phyloP scores from a whole-genome alignment of 2,888 invertebrate genomes.

The Caenorhabditis afra region DNA sequence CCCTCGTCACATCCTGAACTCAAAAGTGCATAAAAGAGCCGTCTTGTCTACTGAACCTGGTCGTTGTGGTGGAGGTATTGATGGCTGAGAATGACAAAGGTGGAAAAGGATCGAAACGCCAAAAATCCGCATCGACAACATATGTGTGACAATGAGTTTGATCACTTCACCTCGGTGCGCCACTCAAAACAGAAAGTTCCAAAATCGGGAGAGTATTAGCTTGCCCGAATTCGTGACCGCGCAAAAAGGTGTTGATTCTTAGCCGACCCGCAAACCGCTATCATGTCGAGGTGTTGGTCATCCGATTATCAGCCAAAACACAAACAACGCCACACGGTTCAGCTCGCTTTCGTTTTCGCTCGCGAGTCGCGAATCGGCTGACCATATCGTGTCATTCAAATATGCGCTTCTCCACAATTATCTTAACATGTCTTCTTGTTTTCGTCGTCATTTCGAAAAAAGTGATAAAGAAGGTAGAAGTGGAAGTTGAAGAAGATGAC shows the following conservation, averaged over 20 bases:
- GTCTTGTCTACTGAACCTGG: constrained; percentile 68
- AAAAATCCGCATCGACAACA: constrained; percentile 23
- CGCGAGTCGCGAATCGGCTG: background rate
- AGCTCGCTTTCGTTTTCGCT: background rate
- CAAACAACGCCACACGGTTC: constrained; percentile 38
- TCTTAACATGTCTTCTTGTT: constrained; percentile 38
- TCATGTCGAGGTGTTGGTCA: constrained; percentile 51
- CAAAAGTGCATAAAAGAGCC: background rate
- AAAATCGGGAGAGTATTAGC: constrained; percentile 49
- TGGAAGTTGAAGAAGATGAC: constrained; percentile 38
- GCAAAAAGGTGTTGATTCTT: constrained; percentile 59
- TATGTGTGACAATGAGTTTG: constrained; percentile 18
- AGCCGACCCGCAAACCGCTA: constrained; percentile 8
- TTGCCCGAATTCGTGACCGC: constrained; percentile 53
- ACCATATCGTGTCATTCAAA: constrained; percentile 29
- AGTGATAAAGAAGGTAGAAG: constrained; percentile 34
- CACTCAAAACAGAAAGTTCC: constrained; percentile 34
- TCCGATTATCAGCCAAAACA: constrained; percentile 56
- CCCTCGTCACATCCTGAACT: constrained; percentile 67
- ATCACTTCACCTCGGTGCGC: constrained; percentile 8
- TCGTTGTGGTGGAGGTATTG: constrained; percentile 67
- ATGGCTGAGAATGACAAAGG: constrained; percentile 47
- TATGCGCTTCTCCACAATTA: constrained; percentile 34
- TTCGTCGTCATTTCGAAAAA: constrained; percentile 35
- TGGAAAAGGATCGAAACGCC: constrained; percentile 10